These are phyloP conservation scores for Brachycybe producta DNA, from an alignment of 2,888 invertebrate genomes.

Conservation along the genomic window DNA sequence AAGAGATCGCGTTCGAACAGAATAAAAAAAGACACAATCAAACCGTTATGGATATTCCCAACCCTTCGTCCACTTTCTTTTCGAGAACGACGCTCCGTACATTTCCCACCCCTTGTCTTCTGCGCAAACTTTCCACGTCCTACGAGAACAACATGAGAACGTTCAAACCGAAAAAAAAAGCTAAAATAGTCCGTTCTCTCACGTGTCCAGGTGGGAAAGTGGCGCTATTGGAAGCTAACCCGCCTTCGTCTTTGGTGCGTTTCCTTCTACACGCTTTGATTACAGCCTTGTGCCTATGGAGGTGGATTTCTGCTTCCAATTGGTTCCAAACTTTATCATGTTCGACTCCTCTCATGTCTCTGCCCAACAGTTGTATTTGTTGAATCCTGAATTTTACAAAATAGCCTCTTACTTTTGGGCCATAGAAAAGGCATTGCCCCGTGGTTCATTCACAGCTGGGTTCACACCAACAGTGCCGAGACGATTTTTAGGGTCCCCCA, in stretches of 20 bases:
- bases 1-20: background rate
- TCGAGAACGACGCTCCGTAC: constrained; percentile 47
- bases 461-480: background rate
- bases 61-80: constrained; percentile 60
- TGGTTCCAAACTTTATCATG: constrained; percentile 67
- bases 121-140: constrained; percentile 32
- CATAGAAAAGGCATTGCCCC: too few relatives aligned
- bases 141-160: constrained; percentile 20
- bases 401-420: too few relatives aligned
- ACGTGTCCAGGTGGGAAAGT: constrained; percentile 20
- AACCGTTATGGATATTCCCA: constrained; percentile 74
- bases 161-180: constrained; percentile 7
- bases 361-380: constrained; percentile 64
- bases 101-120: constrained; percentile 36
- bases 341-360: constrained; percentile 65
- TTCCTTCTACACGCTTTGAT: constrained; percentile 41
- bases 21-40: constrained; percentile 27
- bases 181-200: constrained; percentile 1
- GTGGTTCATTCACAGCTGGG: background rate
- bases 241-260: constrained; percentile 21
- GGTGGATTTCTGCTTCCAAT: constrained; percentile 70
- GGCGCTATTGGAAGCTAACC: too few relatives aligned
- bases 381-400: constrained; percentile 65
- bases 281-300: constrained; percentile 72
- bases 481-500: background rate